Evolutionary conservation across 2,888 invertebrate genomes (phyloP), one percentile per base, ranked within the genome.

Genomic region (Nebria brevicollis): DNA sequence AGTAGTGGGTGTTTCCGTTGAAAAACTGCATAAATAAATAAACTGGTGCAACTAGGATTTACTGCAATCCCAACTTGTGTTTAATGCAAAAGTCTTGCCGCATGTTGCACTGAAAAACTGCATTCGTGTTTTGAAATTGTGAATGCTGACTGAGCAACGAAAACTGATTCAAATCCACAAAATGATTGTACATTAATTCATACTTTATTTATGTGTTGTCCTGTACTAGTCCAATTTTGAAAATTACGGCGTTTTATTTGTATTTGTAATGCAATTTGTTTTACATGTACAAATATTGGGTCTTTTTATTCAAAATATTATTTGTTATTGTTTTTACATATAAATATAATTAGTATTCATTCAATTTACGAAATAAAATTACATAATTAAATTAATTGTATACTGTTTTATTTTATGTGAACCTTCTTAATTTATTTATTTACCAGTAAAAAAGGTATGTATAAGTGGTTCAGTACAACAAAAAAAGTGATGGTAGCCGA

Each of bases 181-280:
- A 77, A 77, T 76, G 34, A 72, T 81, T 77, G 81, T 81, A 73
- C 76, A 81, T 76, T 81, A 70, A 75, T 81, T 73, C 77, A 81
- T 77, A 77, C 72, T 82, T 83, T 82, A 83, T 84, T 84, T 86
- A 86, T 86, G 86, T 87, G 87, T 87, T 87, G 86, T 86, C 85
- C 83, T 86, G 85, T 86, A 85, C 87, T 87, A 87, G 87, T 87
- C 87, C 86, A 86, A 84, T 86, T 75, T 85, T 84, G 83, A 84
- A 84, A 84, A 82, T 83, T 82, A 82, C 77, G 83, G 42, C 42
- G 26, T 73, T 76, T 66, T 72, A 72, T 76, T 72, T 54, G 77
- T 81, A 81, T 83, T 85, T 83, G 85, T 84, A 75, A 64, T 15
- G 26, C 43, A 25, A 42, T 73, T 75, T 79, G 42, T 42, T 25